Base-by-base conservation (phyloP, 2,797 vertebrate genomes). In the Labroides dimidiatus region DNA sequence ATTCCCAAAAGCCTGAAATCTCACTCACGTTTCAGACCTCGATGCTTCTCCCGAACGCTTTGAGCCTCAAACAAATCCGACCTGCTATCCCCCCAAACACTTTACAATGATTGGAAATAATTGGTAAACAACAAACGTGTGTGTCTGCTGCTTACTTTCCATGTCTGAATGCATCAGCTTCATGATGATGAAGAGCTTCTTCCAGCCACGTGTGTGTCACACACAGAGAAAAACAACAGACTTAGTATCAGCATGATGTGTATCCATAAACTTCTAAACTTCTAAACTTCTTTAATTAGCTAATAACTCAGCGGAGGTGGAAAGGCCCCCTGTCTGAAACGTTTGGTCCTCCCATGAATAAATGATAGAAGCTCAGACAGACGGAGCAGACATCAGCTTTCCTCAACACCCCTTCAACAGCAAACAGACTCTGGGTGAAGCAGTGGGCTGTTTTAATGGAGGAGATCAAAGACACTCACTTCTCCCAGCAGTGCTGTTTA, bases 31-130 rank as follows among this genome's bases (percentile, higher is more conserved):
- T 30, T 33, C 65, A 53, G 62, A 78, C 54, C 8, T 33, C 8
- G 30, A 33, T 33, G 30, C 39, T 17, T 41, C 11, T 3, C 13
- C 61, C 43, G 36, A 51, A 52, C 45, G 33, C 62, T 66, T 19
- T 13, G 21, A 1, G 43, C 69, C 67, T 64, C 63, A 3, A 24
- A 75, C 70, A 70, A 77, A 78, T 67, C 54, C 21, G 42, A 80
- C 63, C 61, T 66, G 50, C 56, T 14, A 45, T 64, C 85, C 62
- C 51, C 71, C 73, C 80, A n/a, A 61, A 72, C 87, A 81, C 50
- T 41, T 45, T 85, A 87, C 72, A 56, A 75, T 91, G 87, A 92
- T 88, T 83, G 80, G 72, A 87, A 87, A 78, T 89, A 90, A 93
- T 91, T 91, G 84, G 87, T 71, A 42, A 17, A 55, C 61, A 74